Evolutionary conservation across 2,888 invertebrate genomes (phyloP).

Genomic region (Andricus curvator): DNA sequence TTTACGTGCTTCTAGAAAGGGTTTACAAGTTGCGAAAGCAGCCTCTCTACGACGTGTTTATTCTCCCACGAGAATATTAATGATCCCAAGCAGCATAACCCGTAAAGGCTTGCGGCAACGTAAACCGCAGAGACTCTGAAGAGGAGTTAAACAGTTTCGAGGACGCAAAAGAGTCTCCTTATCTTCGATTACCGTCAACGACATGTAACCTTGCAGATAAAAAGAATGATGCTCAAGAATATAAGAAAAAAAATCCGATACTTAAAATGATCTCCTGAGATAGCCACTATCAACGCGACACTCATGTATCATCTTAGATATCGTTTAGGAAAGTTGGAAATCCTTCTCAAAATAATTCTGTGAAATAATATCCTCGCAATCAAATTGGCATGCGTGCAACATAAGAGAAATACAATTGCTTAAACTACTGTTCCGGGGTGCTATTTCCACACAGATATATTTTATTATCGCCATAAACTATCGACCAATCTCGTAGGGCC

Average conservation of each 20-base stretch:
- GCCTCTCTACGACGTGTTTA: slow-evolving; percentile 54
- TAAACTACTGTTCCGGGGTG: slow-evolving; percentile 46
- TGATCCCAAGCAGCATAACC: slow-evolving; percentile 53
- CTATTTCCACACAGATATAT: slow-evolving; percentile 55
- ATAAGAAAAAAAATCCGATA: background rate
- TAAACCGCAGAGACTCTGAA: slow-evolving; percentile 28
- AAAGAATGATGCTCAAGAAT: slow-evolving; percentile 16
- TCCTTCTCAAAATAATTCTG: background rate
- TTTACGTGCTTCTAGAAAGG: slow-evolving; percentile 61
- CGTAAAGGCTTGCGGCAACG: slow-evolving; percentile 34
- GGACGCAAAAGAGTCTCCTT: slow-evolving; percentile 35
- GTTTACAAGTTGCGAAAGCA: slow-evolving; percentile 52
- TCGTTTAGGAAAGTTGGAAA: background rate
- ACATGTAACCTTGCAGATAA: slow-evolving; percentile 38
- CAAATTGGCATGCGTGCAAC: background rate
- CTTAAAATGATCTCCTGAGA: background rate
- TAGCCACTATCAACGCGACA: too few relatives aligned
- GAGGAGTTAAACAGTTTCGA: slow-evolving; percentile 34
- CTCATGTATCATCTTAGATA: background rate
- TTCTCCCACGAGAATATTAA: slow-evolving; percentile 58
- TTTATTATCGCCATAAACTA: slow-evolving; percentile 60
- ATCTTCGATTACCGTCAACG: slow-evolving; percentile 35
- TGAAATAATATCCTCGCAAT: background rate
- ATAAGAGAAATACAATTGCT: background rate
- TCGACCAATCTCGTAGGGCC: slow-evolving; percentile 52